Base-by-base conservation (phyloP, 2,888 invertebrate genomes). In the Phortica okadai region DNA sequence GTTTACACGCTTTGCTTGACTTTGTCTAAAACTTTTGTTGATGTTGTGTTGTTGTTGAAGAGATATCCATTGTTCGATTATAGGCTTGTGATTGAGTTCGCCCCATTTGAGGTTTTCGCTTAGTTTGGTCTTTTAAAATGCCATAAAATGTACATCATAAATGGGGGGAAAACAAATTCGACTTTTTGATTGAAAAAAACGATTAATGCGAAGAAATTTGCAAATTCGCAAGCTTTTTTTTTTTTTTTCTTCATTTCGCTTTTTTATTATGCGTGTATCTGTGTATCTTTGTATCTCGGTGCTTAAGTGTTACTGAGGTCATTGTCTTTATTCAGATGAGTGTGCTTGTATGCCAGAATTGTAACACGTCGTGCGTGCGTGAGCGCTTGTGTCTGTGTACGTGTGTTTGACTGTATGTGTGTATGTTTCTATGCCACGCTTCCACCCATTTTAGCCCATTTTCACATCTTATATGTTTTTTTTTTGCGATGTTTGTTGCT, bases 221-320 rank as follows among this genome's bases (percentile, higher is more conserved):
- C 70, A 16, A 72, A 72, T 72, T 54, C 25, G 54, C 62, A 50
- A 50, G 2, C 50, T 3, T 50, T 50, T 62, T 62, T 62, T 6
- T 6, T 59, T 59, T 1, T 59, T 16, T 59, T 59, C 59, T 21
- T 25, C 6, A 50, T 1, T 62, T 62, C 10, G 62, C 25, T 62
- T 62, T 10, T 25, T 11, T n/a, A 56, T 56, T 56, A 33, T 80
- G 74, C 78, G 73, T 82, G 74, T 73, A 77, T 82, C 82, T 77
- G 77, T 16, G 16, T 56, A 56, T 56, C 7, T 56, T 16, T 56
- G 56, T 56, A 56, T 56, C n/a, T 54, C 10, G 54, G 54, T 7
- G 16, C 33, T 33, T 33, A 33, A 33, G 33, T 33, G 33, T 50
- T 11, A 14, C 50, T 14, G 50, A 50, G 50, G 50, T 50, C 50